Evolutionary conservation across 1,140 invertebrate genomes (phyloP), one percentile per base, ranked within the genome.

Genomic region (Drosophila arawakana): DNA sequence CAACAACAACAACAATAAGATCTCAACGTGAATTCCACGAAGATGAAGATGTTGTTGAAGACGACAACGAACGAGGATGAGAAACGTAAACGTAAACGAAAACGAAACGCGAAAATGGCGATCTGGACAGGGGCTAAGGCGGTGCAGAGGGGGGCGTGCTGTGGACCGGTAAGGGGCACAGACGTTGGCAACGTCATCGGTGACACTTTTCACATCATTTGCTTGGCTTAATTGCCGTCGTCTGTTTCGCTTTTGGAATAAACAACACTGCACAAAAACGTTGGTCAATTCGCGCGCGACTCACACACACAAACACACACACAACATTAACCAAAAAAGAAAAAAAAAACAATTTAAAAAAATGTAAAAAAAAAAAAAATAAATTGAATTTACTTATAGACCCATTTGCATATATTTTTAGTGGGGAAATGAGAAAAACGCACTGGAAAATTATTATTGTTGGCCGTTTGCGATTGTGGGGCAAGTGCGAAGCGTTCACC

Each of bases 401-500:
- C 25, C 3, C 4, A 30, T 30, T 5, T 30, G 25, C 25, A 30
- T 30, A 39, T 18, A 35, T 39, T 8, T 18, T 6, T 37, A 15
- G 18, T 44, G 13, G 44, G 44, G 13, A 35, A 35, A 9, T 3
- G 39, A 39, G 35, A 4, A 15, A 63, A 52, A 44, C 73, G 39
- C 68, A 63, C 73, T 65, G 60, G 65, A 61, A 61, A 68, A 25
- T 61, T 59, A 49, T 25, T 47, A 52, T 46, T n/a, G 10, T 39
- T 47, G 49, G 21, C 71, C 55, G 55, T 35, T 73, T 59, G 65
- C 57, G 71, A 70, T 63, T 60, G 44, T 66, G 61, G 47, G 76
- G 73, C 80, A 83, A 89, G 74, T 89, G 84, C 78, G 81, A 75
- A 89, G 77, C 84, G 84, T 76, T 88, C 84, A 88, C 84, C 84